These are phyloP conservation scores for Isoperla grammatica DNA, from an alignment of 2,888 invertebrate species.

Conservation along the genomic window DNA sequence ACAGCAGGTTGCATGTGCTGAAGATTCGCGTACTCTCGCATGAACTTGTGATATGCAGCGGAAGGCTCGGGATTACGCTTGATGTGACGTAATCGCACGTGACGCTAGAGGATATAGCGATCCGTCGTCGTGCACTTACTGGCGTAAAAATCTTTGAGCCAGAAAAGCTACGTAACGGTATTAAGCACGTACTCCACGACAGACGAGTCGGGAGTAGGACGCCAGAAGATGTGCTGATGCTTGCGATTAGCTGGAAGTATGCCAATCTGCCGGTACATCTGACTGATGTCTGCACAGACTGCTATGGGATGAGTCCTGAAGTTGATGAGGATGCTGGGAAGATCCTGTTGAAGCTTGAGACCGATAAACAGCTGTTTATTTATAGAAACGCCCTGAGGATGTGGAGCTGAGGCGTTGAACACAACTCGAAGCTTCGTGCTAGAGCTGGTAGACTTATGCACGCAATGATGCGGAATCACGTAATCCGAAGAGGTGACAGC, in stretches of 20 bases:
- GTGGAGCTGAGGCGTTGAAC: not conserved
- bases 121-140: constrained; percentile 30
- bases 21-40: not conserved
- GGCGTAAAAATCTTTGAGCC: constrained; percentile 30
- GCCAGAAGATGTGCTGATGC: constrained; percentile 34
- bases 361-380: not conserved
- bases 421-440: not conserved
- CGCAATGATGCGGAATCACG: constrained; percentile 7
- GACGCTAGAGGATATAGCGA: constrained; percentile 29
- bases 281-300: constrained; percentile 18
- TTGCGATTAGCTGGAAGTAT: constrained; percentile 24
- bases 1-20: not conserved
- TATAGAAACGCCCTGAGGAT: not conserved
- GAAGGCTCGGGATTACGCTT: not conserved
- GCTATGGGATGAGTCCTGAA: constrained; percentile 8
- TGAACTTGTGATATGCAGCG: not conserved
- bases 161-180: constrained; percentile 34
- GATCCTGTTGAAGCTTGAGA: constrained; percentile 5
- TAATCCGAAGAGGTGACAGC: not conserved
- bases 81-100: constrained; percentile 19
- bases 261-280: constrained; percentile 27
- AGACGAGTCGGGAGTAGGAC: constrained; percentile 22
- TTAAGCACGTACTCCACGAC: constrained; percentile 29
- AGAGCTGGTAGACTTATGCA: constrained; percentile 1
- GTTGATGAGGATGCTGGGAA: not conserved